Evolutionary conservation across 2,888 invertebrate genomes (phyloP), one percentile per base, ranked within the genome.

Genomic region (Hesperia comma): DNA sequence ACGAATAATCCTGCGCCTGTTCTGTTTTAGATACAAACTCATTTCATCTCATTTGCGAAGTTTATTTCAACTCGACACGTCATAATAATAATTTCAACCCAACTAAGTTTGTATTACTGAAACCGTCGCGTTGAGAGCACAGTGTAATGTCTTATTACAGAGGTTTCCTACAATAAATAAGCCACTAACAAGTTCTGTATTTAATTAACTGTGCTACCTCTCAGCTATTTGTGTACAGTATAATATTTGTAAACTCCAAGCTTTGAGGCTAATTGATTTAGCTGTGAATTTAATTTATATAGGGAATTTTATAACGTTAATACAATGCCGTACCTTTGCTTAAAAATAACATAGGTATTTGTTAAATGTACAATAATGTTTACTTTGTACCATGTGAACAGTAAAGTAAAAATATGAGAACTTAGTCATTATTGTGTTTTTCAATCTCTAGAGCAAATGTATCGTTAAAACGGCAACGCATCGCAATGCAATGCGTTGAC

Each of bases 61-160:
- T 51, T 51, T 51, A 51, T 51, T 51, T 51, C 51, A 26, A 51
- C 51, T 26, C 51, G 14, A 51, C 51, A 26, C 51, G 51, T 51
- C 51, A 51, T 51, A 51, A 51, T 51, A 51, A 51, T 26, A 51
- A 19, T 51, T 51, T 26, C 26, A 51, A 14, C 21, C 14, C 12
- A 26, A 51, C 21, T 51, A 51, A 51, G 26, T 51, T 51, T 26
- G 51, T 51, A 26, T 46, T 46, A 17, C 26, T 51, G 51, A 51
- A 17, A 51, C 21, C 51, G 21, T 51, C 51, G 15, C 43, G 51
- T 6, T 49, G 49, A 49, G 51, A 51, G 14, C 26, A 51, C 51
- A 51, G 51, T 21, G 51, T 51, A 51, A 51, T 51, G 51, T 51
- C 51, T 51, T 51, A 51, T 26, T 51, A 51, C 51, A 51, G 51